A percentile compares a stretch with the other conserved stretches of the same genome.
Evolutionary conservation across 2,888 invertebrate genomes (phyloP).

Genomic region (Arrhopalites spinosus): DNA sequence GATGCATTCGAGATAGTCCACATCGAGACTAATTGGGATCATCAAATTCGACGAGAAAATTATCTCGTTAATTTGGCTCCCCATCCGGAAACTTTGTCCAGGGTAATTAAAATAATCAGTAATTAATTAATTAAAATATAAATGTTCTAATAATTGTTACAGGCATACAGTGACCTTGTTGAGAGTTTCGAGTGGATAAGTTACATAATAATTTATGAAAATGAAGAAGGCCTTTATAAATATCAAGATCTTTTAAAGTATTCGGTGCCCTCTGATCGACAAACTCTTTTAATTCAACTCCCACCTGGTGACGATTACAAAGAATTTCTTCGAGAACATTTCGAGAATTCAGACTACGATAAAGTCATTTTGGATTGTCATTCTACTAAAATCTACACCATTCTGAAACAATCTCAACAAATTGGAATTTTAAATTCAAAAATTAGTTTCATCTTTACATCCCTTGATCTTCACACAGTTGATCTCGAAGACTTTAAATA

Average conservation of each 20-base stretch:
- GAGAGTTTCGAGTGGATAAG: constrained; percentile 89
- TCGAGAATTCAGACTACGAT: no score
- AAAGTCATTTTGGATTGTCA: constrained; percentile 87
- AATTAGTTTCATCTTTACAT: constrained; percentile 90
- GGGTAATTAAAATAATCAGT: constrained; percentile 64
- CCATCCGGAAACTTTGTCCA: constrained; percentile 81
- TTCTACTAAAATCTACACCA: constrained; percentile 81
- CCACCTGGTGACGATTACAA: constrained; percentile 83
- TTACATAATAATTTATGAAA: constrained; percentile 93
- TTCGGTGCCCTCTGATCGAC: constrained; percentile 77
- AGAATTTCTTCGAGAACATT: constrained; percentile 77
- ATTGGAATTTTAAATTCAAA: constrained; percentile 96
- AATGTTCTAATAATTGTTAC: constrained; percentile 39
- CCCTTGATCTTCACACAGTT: constrained; percentile 85
- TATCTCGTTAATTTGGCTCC: constrained; percentile 93
- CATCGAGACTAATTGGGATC: constrained; percentile 93
- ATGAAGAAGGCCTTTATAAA: constrained; percentile 86
- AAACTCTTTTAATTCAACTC: constrained; percentile 75
- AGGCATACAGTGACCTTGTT: constrained; percentile 90
- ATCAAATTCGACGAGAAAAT: constrained; percentile 69
- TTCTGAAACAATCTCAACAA: constrained; percentile 90
- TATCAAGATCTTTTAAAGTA: constrained; percentile 85
- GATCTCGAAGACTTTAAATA: constrained; percentile 92
- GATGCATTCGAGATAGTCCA: constrained; percentile 95
- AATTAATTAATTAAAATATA: neutral